Base-by-base conservation (phyloP, 2,888 invertebrate genomes). In the Junonia oenone region DNA sequence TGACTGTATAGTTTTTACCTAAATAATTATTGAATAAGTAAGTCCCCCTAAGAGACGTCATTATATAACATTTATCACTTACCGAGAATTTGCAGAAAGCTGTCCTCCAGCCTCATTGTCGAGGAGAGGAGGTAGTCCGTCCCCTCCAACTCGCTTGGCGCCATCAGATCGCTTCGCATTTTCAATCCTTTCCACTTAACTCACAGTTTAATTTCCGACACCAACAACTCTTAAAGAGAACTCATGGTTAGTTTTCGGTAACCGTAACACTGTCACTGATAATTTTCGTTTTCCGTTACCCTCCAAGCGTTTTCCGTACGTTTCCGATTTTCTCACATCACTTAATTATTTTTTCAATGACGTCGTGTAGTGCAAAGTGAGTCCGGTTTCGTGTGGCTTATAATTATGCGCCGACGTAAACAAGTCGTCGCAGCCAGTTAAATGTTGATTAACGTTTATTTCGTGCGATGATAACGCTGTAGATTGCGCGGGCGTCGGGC, bases 1-100 rank as follows among this genome's bases (percentile, higher is more conserved):
- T 22, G 22, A 22, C 22, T 22, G 22, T 22, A 2, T 22, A 22
- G 3, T 22, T 22, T 22, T 2, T 22, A 22, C 22, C 3, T 22
- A 11, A 31, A n/a, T 31, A 38, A 5, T 35, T 14, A 9, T 17
- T 19, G n/a, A 9, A 1, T 1, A 17, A n/a, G 38, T 19, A 11
- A 40, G 19, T 40, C 5, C 17, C 2, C n/a, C 17, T 9, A 33
- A 15, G 19, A 40, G 13, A 19, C n/a, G 19, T 19, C 29, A 26
- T 19, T 26, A 33, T 38, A 13, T 26, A 15, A 17, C 11, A 6
- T n/a, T 33, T 22, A 40, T 3, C 45, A 91, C 92, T 92, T 71
- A 92, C 93, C 92, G 40, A 93, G 83, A 71, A 92, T 91, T 78
- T 92, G 92, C 72, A 93, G 91, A 77, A 92, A 92, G 72, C 89